Evolutionary conservation across 53 echinoderm and acorn worm species (phyloP).

Genomic region (Paracentrotus lividus): DNA sequence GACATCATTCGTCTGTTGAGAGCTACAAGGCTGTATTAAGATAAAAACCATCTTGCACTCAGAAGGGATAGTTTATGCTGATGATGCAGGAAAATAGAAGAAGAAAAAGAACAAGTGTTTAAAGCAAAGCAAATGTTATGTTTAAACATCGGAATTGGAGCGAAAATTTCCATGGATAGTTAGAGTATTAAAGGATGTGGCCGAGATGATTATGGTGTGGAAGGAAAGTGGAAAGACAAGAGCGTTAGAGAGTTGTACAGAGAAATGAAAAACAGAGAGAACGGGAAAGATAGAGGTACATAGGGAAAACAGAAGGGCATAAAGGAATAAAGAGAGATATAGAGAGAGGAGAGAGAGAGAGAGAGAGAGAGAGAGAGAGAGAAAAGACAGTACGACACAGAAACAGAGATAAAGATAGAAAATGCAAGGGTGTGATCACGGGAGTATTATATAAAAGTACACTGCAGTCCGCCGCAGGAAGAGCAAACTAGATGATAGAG

Average conservation of each 20-base stretch:
- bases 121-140: background rate
- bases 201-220: background rate
- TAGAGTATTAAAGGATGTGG: background rate
- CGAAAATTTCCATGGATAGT: background rate
- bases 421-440: background rate
- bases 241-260: background rate
- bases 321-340: background rate
- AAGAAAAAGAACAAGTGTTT: background rate
- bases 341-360: background rate
- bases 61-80: too few species aligned
- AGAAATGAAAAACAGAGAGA: background rate
- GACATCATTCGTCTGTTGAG: too few species aligned
- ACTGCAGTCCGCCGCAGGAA: background rate
- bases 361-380: background rate
- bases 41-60: too few species aligned
- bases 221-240: background rate
- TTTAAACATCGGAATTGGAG: background rate
- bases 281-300: background rate
- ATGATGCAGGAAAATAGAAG: too few species aligned
- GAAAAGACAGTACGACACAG: background rate
- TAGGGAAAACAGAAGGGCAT: background rate
- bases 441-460: background rate
- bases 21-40: too few species aligned
- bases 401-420: background rate
- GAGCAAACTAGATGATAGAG: conserved; percentile 13